Evolutionary conservation across 2,888 invertebrate species (phyloP), one percentile per base, ranked within the genome.

Genomic region (Nephrocerus scutellatus): DNA sequence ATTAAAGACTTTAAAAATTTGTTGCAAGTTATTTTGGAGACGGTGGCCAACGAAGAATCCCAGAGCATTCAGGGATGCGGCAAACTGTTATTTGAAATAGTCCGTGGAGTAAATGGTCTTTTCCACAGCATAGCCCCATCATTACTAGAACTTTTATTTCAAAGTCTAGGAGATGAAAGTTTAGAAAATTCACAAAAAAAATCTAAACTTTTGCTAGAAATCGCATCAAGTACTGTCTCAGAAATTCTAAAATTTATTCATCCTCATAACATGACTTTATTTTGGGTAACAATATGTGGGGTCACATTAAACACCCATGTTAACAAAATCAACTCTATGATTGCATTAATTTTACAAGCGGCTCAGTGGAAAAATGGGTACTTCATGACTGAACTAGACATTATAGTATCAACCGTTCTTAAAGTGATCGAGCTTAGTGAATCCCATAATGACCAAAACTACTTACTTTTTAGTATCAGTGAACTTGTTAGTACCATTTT

Each of bases 81-180:
- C 1, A 80, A 83, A 51, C 72, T 96, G 15, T 72, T 96, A 39
- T 95, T 89, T 70, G 90, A 95, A 72, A 84, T 90, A 39, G 66
- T 92, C 28, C 80, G 81, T 57, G 93, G 93, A 20, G 80, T 89
- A 0, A 73, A 79, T 42, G 82, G 83, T 2, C 82, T 87, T 55
- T 86, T 95, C 59, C 92, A 96, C 62, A 90, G 84, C 47, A 82
- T 83, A 53, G 78, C 85, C 2, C 80, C 80, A 35, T 73, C 75
- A 38, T 79, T 88, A 52, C 62, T 92, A 4, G 75, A 76, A 22
- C 62, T 84, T 30, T 70, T 85, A 10, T 70, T 91, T 4, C 72
- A 78, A 43, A 73, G 76, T 23, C 60, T 87, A 3, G 54, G 66
- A 6, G 59, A 70, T n/a, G 60, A 51, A 3, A 21, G 49, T 49